Base-by-base conservation (phyloP, 2,888 invertebrate genomes). In the Sinodicranocentrus sp. region DNA sequence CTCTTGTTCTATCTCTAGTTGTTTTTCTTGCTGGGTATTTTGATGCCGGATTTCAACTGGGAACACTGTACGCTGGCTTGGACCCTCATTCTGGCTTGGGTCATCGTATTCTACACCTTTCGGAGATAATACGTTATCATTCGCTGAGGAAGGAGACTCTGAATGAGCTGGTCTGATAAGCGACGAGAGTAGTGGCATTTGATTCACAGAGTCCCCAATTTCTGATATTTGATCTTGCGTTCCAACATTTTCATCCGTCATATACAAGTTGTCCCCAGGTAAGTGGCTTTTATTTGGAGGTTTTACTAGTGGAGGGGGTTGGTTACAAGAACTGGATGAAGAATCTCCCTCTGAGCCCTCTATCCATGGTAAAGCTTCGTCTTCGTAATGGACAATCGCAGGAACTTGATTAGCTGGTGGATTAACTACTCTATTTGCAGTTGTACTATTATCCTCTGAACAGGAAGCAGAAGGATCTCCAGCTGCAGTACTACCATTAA, bases 171-270 rank as follows among this genome's bases (percentile, higher is more conserved):
- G 87, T 39, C 87, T 61, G n/a, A 89, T 87, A 1, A 89, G 76
- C 15, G 88, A 89, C 13, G 87, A 82, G 15, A 89, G 82, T 5
- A 89, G 67, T 2, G 88, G 88, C 75, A 79, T 86, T 43, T 85
- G 86, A 65, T 52, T 57, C 1, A 61, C 19, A 19, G 57, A 63
- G n/a, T 28, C 28, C 15, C 1, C 17, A 57, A 10, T 15, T 17
- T 48, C 57, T 48, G 5, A 3, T n/a, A 3, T 5, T 2, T 23
- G 23, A 21, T 57, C 57, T 23, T 57, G 5, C 23, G 2, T 2
- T 5, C 23, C 21, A 13, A 61, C 61, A 10, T 6, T 17, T 8
- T 26, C 26, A 5, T 61, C 61, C 10, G 3, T 13, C 17, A 25
- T 61, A 15, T 28, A n/a, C 5, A 61, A 5, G 1, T 17, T 26